Evolutionary conservation across 2,888 invertebrate genomes (phyloP), one percentile per base, ranked within the genome.

Genomic region (Dioctria rufipes): DNA sequence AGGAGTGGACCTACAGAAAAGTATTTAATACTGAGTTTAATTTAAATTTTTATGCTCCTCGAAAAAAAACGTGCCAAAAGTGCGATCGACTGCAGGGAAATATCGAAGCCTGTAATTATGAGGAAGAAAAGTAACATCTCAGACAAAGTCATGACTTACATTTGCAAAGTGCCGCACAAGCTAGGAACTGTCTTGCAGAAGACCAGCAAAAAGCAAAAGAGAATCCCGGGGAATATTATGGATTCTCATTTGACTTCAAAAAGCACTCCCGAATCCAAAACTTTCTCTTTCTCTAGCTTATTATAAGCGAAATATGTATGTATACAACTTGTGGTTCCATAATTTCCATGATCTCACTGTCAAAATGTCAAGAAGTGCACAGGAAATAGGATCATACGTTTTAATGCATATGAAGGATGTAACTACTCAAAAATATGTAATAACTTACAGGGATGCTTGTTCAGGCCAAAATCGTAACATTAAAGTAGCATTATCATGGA

Each of bases 291-390:
- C 54, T 8, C 11, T 54, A 11, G 54, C 54, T 54, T 11, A 46
- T 46, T 46, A 54, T 54, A 78, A 86, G 85, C 54, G 2, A 54
- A 54, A 54, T 80, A 83, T 83, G 84, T 85, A 85, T 67, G 83
- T 85, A 13, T 84, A 82, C 78, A 86, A 86, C 77, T 84, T 84
- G 54, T 85, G 85, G 71, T 75, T 85, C 69, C 86, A 85, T 82
- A 83, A 83, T 83, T 84, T 86, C 83, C 83, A 85, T 81, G 81
- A 84, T 65, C 85, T 79, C 6, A 83, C 83, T 82, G 84, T 83
- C 79, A 82, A 85, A 54, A 86, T 85, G 84, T 86, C 85, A 77
- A 84, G 85, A 82, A 86, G 85, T 81, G 77, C 85, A 46, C 84
- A 86, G 81, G 84, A 84, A 58, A 4, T 73, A 54, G 54, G 58